Base-by-base conservation (phyloP, 2,888 invertebrate species). In the Glomeris marginata region DNA sequence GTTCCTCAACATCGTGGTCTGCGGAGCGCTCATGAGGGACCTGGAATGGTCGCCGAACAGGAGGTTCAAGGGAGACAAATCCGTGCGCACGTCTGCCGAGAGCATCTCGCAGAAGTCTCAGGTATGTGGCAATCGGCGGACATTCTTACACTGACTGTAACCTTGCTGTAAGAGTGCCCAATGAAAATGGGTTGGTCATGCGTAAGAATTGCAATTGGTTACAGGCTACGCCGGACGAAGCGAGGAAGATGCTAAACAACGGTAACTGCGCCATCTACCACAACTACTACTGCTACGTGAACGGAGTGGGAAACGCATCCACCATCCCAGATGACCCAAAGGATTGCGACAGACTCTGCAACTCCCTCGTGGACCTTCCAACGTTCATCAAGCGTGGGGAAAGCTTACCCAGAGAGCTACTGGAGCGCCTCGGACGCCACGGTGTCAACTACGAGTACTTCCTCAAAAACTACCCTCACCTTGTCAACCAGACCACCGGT, bases 11-110 rank as follows among this genome's bases (percentile, higher is more conserved):
- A 76, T 87, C 65, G 79, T 80, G 11, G 80, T 84, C 1, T 87
- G 84, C 64, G 87, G 86, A 0, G 73, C 81, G 54, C 68, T 87
- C 22, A 86, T 88, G 78, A 70, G 83, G 51, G 87, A 87, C 60
- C 83, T 90, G 1, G 84, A 86, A 58, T 88, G 88, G 87, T 77
- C 77, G 2, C 73, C 74, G 20, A 70, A 69, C 47, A 62, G 54
- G 54, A 58, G 45, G 60, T 57, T 40, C 43, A 38, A 46, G 68
- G 62, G 72, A 55, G 73, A 72, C 33, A 52, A 49, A 38, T 49
- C 41, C 38, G 40, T 42, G 38, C 55, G 47, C 51, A 54, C 45
- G 36, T 51, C 49, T 47, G 51, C 35, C 34, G 54, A 54, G 13
- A 51, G 50, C 33, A 2, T 52, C 8, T 46, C 46, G 22, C 47